phyloP scores from a whole-genome alignment of 2,888 invertebrate genomes.

The Tenthredo livida region DNA sequence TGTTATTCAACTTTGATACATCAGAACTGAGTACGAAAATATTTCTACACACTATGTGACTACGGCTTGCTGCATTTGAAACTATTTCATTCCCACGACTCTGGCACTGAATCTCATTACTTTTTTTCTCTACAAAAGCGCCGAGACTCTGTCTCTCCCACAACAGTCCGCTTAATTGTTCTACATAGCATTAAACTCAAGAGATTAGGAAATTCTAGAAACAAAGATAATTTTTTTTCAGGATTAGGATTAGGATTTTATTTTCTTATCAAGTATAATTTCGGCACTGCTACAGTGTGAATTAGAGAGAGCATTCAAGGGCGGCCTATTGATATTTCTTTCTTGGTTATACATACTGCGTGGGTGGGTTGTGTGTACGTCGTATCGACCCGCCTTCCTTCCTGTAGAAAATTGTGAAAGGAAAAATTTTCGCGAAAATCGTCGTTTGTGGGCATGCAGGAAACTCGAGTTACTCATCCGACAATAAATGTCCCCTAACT shows the following conservation, averaged over 20 bases:
- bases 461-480: constrained; percentile 10
- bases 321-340: constrained; percentile 19
- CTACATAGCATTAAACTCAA: not conserved
- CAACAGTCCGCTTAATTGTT: not conserved
- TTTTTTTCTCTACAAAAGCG: not conserved
- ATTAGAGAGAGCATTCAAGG: not conserved
- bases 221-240: not conserved
- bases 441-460: not conserved
- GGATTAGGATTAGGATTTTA: not conserved
- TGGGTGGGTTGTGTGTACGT: not conserved
- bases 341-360: not conserved
- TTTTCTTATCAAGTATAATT: not conserved
- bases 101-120: not conserved
- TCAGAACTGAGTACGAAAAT: not conserved
- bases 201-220: not conserved
- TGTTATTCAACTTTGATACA: not conserved
- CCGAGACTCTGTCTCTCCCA: not conserved
- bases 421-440: not conserved
- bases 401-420: not conserved
- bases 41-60: not conserved
- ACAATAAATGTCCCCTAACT: constrained; percentile 17
- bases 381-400: not conserved
- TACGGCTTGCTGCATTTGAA: not conserved
- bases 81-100: not conserved
- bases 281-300: not conserved